These are phyloP conservation scores for Oreocharis arfaki DNA, from an alignment of 2,113 vertebrate species.

Conservation along the genomic window DNA sequence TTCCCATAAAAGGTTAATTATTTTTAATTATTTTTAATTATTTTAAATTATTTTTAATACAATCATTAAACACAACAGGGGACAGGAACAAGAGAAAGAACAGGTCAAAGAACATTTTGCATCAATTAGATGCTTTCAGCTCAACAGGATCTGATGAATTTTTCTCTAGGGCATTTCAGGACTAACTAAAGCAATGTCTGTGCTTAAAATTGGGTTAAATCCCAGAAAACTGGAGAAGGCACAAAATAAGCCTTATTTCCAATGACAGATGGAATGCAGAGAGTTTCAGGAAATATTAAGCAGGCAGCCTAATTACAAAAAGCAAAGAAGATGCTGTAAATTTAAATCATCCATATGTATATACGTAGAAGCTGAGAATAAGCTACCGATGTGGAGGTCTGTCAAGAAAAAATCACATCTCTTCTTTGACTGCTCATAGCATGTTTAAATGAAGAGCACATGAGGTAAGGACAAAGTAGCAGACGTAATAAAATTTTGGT, in stretches of 20 bases:
- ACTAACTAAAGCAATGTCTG: not conserved
- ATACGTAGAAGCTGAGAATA: not conserved
- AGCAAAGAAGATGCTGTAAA: not conserved
- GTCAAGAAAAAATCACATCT: not conserved
- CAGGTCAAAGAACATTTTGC: not conserved
- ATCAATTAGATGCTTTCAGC: not conserved
- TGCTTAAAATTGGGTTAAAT: not conserved
- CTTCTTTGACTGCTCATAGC: not conserved
- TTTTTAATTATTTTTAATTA: not conserved
- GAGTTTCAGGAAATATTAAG: constrained; percentile 22
- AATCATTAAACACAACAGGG: not conserved
- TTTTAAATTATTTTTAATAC: not conserved
- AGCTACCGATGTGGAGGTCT: not conserved
- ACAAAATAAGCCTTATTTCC: not conserved
- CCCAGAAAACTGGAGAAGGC: not conserved
- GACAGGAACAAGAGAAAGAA: not conserved
- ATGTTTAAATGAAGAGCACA: not conserved
- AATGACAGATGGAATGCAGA: constrained; percentile 1
- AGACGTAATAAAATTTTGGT: not conserved
- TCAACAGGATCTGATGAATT: not conserved
- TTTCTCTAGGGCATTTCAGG: not conserved
- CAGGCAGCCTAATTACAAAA: not conserved
- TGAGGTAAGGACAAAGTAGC: not conserved
- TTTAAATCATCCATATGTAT: not conserved
- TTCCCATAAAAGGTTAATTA: not conserved